Evolutionary conservation across 1,140 invertebrate genomes (phyloP).

Genomic region (Listronotus bonariensis): DNA sequence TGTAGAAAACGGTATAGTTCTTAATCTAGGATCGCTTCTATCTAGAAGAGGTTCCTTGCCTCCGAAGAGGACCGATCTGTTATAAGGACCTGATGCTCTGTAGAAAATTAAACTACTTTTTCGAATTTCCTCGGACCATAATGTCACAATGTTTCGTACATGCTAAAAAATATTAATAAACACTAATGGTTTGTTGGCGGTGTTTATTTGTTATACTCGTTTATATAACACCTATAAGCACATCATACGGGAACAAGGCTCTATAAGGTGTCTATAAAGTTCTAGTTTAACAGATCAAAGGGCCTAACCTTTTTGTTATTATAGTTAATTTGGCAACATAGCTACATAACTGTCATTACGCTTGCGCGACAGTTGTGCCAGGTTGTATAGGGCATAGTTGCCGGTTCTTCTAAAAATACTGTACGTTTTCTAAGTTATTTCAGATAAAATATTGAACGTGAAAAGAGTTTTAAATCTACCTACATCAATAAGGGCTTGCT

Average conservation of each 20-base stretch:
- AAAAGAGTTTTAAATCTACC: too few relatives aligned
- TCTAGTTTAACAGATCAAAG: too few relatives aligned
- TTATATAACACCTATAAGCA: not conserved
- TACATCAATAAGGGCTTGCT: conserved; percentile 70
- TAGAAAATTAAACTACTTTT: conserved; percentile 78
- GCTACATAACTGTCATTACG: too few relatives aligned
- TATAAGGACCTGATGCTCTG: conserved; percentile 75
- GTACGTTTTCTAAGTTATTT: too few relatives aligned
- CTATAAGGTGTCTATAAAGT: too few relatives aligned
- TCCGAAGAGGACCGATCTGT: conserved; percentile 74
- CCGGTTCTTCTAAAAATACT: too few relatives aligned
- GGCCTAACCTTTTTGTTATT: too few relatives aligned
- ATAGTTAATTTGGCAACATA: too few relatives aligned
- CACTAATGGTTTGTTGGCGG: not conserved
- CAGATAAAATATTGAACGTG: too few relatives aligned
- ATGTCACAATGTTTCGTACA: conserved; percentile 73
- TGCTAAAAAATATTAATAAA: conserved; percentile 68
- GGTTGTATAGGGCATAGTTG: too few relatives aligned
- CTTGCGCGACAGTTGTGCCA: too few relatives aligned
- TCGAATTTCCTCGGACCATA: conserved; percentile 70
- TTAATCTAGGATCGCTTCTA: conserved; percentile 68
- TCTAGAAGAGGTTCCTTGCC: conserved; percentile 72
- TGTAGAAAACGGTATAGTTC: conserved; percentile 82
- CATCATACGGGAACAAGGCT: not conserved
- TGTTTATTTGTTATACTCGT: not conserved